phyloP scores from a whole-genome alignment of 2,113 vertebrate species.

The Python bivittatus region DNA sequence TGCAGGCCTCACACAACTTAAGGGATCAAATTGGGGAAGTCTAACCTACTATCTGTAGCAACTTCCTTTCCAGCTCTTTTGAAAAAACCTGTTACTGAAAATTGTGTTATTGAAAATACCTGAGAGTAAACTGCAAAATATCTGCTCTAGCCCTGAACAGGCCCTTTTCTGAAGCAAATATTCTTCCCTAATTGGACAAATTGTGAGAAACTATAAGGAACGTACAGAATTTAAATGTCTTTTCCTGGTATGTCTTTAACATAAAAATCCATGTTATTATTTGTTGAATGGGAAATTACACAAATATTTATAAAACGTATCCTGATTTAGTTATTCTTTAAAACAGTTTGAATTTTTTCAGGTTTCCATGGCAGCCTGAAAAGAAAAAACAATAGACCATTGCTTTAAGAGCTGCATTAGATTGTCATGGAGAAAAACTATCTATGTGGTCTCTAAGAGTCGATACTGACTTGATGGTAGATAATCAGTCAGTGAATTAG shows the following conservation, averaged over 20 bases:
- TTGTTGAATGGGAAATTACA: background rate
- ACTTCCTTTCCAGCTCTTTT: background rate
- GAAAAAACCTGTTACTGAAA: no score
- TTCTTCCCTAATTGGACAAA: no score
- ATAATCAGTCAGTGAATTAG: background rate
- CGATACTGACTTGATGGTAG: no score
- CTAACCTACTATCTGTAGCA: background rate
- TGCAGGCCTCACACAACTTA: background rate
- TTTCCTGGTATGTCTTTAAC: background rate
- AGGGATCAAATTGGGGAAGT: background rate
- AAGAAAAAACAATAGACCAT: no score
- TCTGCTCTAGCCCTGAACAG: background rate
- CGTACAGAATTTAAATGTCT: no score
- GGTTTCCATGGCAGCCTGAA: no score
- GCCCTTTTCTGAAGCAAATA: background rate
- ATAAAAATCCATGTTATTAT: background rate
- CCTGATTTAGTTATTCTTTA: background rate
- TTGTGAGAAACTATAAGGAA: no score
- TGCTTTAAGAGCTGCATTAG: no score
- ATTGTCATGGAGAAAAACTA: no score
- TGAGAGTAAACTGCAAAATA: background rate
- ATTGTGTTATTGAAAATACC: background rate
- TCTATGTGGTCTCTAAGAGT: no score
- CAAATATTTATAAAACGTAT: background rate
- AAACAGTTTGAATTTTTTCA: no score